A percentile compares a stretch with the other conserved stretches of the same genome.
These are phyloP conservation scores for Chalcosyrphus nemorum DNA, from an alignment of 2,888 invertebrate species.

Conservation along the genomic window DNA sequence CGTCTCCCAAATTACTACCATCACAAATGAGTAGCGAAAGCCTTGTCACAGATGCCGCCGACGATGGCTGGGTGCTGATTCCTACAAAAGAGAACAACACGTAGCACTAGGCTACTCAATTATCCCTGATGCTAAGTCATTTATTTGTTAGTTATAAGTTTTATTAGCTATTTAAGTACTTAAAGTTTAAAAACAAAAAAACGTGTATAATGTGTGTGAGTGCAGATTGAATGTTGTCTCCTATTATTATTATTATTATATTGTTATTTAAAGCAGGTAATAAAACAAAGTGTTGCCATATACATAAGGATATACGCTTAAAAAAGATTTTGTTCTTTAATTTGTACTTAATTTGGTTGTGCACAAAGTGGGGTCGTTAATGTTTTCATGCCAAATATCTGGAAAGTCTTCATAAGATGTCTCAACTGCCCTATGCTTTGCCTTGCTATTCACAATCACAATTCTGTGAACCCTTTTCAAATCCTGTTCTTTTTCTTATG, in stretches of 20 bases:
- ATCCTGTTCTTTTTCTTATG: too few species aligned
- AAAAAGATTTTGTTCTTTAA: neutral
- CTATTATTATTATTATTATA: conserved; percentile 57
- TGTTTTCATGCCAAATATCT: too few species aligned
- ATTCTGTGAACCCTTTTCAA: too few species aligned
- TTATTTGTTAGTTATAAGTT: conserved; percentile 66
- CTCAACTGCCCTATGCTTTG: too few species aligned
- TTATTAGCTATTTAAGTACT: conserved; percentile 68
- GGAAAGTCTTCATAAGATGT: too few species aligned
- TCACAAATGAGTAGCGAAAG: conserved; percentile 42
- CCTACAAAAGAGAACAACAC: conserved; percentile 78
- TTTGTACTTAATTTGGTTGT: too few species aligned
- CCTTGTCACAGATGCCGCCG: conserved; percentile 72
- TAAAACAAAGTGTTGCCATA: conserved; percentile 65
- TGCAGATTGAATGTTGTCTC: conserved; percentile 54
- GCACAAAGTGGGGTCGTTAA: too few species aligned
- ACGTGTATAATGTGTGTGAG: conserved; percentile 49
- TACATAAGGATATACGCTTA: conserved; percentile 29
- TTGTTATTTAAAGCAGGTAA: conserved; percentile 56
- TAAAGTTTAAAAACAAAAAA: conserved; percentile 51
- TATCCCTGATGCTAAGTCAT: conserved; percentile 64
- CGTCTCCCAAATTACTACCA: conserved; percentile 21
- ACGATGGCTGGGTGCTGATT: conserved; percentile 81
- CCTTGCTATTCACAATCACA: too few species aligned
- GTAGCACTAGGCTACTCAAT: conserved; percentile 74